Evolutionary conservation across 64 coral and sea anemone species (phyloP).

Genomic region (Montipora capricornis): DNA sequence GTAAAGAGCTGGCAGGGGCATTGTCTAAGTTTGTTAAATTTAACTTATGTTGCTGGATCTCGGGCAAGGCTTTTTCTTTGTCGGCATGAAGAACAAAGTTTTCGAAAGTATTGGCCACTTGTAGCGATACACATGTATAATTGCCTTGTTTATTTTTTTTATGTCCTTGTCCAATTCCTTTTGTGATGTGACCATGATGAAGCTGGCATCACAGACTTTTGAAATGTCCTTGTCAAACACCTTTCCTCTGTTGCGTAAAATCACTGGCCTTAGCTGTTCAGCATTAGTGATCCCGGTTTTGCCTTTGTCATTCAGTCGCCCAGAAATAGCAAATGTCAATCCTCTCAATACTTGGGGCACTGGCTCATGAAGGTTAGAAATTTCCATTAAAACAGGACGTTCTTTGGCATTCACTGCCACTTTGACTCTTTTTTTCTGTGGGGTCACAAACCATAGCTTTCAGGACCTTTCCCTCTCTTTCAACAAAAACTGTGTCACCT

Average conservation of each 20-base stretch:
- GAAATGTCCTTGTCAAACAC: constrained; percentile 48
- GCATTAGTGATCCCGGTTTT: constrained; percentile 51
- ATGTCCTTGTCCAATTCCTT: constrained; percentile 61
- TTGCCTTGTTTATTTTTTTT: constrained; percentile 57
- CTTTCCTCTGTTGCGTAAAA: constrained; percentile 12
- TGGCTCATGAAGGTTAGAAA: not conserved
- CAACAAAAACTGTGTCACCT: too few relatives aligned
- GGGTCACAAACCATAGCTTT: constrained; percentile 48
- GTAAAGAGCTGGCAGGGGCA: constrained; percentile 12
- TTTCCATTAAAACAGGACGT: not conserved
- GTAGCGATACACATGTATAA: constrained; percentile 25
- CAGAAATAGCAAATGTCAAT: constrained; percentile 65
- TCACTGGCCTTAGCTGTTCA: constrained; percentile 45
- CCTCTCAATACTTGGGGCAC: constrained; percentile 44
- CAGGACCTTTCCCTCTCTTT: not conserved
- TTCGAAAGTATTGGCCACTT: constrained; percentile 74
- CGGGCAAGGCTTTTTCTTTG: constrained; percentile 5
- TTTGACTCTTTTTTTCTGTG: constrained; percentile 52
- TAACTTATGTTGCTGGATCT: constrained; percentile 33
- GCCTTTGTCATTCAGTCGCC: constrained; percentile 39
- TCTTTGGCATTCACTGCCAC: constrained; percentile 58
- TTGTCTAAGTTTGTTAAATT: constrained; percentile 40
- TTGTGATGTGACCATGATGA: constrained; percentile 72
- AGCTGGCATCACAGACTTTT: constrained; percentile 48
- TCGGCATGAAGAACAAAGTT: constrained; percentile 38